A percentile compares a stretch with the other conserved stretches of the same genome.
phyloP scores from a whole-genome alignment of 2,888 invertebrate species.

The Hypena proboscidalis region DNA sequence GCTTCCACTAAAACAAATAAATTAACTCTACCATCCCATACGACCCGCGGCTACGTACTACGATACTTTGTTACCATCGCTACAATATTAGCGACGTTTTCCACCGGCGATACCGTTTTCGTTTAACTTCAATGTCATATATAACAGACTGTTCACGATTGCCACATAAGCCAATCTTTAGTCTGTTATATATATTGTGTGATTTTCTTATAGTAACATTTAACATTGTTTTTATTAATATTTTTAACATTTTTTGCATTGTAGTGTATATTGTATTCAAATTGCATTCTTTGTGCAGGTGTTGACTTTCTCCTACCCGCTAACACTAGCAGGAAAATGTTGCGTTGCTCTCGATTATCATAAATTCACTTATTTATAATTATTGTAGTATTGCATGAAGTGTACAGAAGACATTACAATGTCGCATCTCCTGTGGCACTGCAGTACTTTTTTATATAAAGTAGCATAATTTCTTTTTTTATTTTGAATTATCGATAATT shows the following conservation, averaged over 20 bases:
- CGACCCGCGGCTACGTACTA: conserved; percentile 29
- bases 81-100: conserved; percentile 76
- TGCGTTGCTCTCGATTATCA: conserved; percentile 78
- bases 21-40: conserved; percentile 70
- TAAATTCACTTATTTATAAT: conserved; percentile 56
- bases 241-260: conserved; percentile 77
- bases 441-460: conserved; percentile 52
- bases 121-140: conserved; percentile 55
- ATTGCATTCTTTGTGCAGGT: conserved; percentile 84
- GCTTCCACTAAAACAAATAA: conserved; percentile 79
- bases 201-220: conserved; percentile 65
- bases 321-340: conserved; percentile 85
- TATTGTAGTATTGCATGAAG: conserved; percentile 70
- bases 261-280: conserved; percentile 81
- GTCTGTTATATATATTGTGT: conserved; percentile 67
- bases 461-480: conserved; percentile 42
- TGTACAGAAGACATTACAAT: conserved; percentile 70
- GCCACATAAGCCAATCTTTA: conserved; percentile 28
- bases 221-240: conserved; percentile 75
- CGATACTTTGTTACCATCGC: conserved; percentile 34
- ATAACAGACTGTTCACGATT: conserved; percentile 56
- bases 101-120: conserved; percentile 59
- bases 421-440: conserved; percentile 66
- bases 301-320: conserved; percentile 82
- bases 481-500: conserved; percentile 40